Evolutionary conservation across 2,797 vertebrate species (phyloP).

Genomic region (Momotus momota): DNA sequence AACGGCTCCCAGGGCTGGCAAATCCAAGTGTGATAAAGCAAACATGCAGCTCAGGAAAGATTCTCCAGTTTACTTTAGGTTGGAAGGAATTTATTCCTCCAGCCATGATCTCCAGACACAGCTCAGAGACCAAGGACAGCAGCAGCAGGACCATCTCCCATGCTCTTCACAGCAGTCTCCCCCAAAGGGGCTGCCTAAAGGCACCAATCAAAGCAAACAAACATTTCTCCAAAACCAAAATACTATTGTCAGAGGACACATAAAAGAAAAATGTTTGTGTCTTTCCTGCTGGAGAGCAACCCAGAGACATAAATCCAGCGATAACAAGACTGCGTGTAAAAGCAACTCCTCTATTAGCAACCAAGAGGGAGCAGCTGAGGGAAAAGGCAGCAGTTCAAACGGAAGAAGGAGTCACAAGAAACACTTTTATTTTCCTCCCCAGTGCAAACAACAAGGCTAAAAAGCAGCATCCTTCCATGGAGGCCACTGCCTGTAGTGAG

Average conservation of each 20-base stretch:
- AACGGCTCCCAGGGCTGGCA: neutral
- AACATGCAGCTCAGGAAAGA: neutral
- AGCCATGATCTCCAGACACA: neutral
- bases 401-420: neutral
- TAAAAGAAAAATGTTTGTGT: neutral
- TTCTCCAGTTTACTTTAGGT: neutral
- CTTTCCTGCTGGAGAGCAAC: neutral
- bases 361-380: neutral
- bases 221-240: neutral
- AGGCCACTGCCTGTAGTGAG: neutral
- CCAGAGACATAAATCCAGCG: neutral
- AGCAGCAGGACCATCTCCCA: neutral
- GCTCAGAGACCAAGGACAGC: neutral
- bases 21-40: neutral
- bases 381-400: neutral
- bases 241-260: neutral
- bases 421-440: constrained; percentile 5
- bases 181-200: neutral
- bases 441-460: neutral
- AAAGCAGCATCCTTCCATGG: neutral
- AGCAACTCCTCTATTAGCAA: neutral
- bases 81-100: neutral
- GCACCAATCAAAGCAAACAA: neutral
- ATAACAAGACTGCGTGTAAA: neutral
- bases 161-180: neutral